Evolutionary conservation across 2,797 vertebrate species (phyloP).

Genomic region (Scarus forsteni): DNA sequence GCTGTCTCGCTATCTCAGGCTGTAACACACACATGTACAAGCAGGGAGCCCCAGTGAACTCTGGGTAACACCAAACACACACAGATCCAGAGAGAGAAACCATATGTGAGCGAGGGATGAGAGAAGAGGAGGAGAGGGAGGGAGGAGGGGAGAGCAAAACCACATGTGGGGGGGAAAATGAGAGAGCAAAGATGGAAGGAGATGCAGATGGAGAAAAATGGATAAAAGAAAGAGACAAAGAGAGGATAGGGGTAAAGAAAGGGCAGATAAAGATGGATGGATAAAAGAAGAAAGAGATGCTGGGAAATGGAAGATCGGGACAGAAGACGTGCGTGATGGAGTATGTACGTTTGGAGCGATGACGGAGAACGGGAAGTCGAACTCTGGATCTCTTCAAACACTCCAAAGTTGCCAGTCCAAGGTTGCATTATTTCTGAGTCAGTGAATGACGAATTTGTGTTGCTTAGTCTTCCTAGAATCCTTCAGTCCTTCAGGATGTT

Average conservation of each 20-base stretch:
- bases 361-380: not conserved
- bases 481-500: not conserved
- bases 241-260: conserved; percentile 30
- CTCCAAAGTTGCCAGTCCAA: not conserved
- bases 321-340: not conserved
- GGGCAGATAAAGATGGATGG: conserved; percentile 51
- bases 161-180: conserved; percentile 72
- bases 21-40: conserved; percentile 28
- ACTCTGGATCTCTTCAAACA: not conserved
- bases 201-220: conserved; percentile 46
- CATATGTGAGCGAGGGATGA: conserved; percentile 80
- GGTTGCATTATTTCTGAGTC: not conserved
- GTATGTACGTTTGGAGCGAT: not conserved
- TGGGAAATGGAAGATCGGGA: conserved; percentile 8
- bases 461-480: no score
- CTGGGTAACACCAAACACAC: conserved; percentile 78
- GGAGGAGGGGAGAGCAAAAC: conserved; percentile 75
- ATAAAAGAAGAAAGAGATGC: conserved; percentile 27
- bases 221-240: conserved; percentile 17
- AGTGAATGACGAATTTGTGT: not conserved
- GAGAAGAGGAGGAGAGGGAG: conserved; percentile 54
- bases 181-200: conserved; percentile 50
- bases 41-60: conserved; percentile 77
- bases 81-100: conserved; percentile 72
- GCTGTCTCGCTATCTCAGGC: conserved; percentile 27